Evolutionary conservation across 2,113 vertebrate species (phyloP), one percentile per base, ranked within the genome.

Genomic region (Zapus hudsonius): DNA sequence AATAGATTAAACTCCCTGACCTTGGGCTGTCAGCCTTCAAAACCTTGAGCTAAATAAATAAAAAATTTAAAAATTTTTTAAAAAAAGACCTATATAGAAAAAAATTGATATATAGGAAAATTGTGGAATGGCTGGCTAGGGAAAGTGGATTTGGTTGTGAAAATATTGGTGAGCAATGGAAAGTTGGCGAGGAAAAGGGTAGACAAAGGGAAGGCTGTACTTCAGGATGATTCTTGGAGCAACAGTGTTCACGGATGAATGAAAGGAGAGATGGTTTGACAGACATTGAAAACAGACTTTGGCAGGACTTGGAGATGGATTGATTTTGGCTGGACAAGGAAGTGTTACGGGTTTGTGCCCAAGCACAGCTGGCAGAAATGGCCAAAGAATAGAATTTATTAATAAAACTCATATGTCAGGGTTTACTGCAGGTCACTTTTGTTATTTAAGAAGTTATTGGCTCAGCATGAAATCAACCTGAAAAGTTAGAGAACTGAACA

Each of bases 401-500:
- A 88, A 67, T 57, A 85, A 82, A 95, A 76, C 44, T 84, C 29
- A 29, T 69, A 90, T 67, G 61, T 88, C 79, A 63, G 63, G 67
- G 69, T 90, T 85, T 57, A 93, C 12, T 92, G 57, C 42, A 40
- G 86, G 91, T 76, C 81, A 92, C 61, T 67, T 78, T 59, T 66
- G 19, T 95, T 88, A 95, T 92, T 90, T 67, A 78, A 84, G 63
- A 92, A 84, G 74, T 75, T 90, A 93, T 36, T 80, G 73, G 73
- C 57, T 72, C 67, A 90, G 20, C 31, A 61, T 61, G 55, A 73
- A 55, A 15, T 88, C 87, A 80, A 86, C 55, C 36, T 72, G 36
- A 91, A 94, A n/a, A 90, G 72, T 31, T 74, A 61, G 52, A 92
- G 38, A 88, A 94, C 33, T 93, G 85, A 61, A 89, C 25, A 82